Evolutionary conservation across 2,113 vertebrate genomes (phyloP).

Genomic region (Climacteris rufus): DNA sequence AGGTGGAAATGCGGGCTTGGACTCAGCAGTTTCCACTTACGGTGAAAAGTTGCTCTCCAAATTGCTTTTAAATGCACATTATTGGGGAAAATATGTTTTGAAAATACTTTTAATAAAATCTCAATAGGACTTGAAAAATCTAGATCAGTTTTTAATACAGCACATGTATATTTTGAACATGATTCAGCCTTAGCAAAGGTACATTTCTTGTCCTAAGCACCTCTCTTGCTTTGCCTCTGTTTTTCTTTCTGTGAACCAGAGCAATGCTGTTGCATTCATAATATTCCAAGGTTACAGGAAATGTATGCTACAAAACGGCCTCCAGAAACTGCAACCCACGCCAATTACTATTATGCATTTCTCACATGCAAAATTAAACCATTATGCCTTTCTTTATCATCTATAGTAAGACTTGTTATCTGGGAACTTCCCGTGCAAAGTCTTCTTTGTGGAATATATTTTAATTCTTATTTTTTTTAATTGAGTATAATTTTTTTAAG

Average conservation of each 20-base stretch:
- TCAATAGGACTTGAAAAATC: background rate
- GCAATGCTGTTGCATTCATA: background rate
- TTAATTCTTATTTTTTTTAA: background rate
- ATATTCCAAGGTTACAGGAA: background rate
- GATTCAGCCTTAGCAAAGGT: background rate
- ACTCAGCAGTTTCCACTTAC: slow-evolving; percentile 47
- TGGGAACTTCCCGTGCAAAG: background rate
- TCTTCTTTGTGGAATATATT: fast-evolving
- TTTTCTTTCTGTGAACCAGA: background rate
- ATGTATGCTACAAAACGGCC: background rate
- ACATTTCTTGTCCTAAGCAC: fast-evolving
- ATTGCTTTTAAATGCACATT: slow-evolving; percentile 56
- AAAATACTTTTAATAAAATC: background rate
- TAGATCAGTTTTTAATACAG: background rate
- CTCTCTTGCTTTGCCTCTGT: background rate
- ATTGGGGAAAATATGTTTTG: background rate
- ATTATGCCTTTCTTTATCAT: background rate
- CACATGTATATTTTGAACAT: background rate
- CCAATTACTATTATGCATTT: background rate
- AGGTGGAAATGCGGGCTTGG: slow-evolving; percentile 51
- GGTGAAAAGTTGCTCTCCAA: slow-evolving; percentile 55
- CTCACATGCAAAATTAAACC: background rate
- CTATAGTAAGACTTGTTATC: background rate
- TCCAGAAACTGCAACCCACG: background rate
- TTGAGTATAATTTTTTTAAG: background rate